These are phyloP conservation scores for Chloebia gouldiae DNA, from an alignment of 2,113 vertebrate species.

Conservation along the genomic window DNA sequence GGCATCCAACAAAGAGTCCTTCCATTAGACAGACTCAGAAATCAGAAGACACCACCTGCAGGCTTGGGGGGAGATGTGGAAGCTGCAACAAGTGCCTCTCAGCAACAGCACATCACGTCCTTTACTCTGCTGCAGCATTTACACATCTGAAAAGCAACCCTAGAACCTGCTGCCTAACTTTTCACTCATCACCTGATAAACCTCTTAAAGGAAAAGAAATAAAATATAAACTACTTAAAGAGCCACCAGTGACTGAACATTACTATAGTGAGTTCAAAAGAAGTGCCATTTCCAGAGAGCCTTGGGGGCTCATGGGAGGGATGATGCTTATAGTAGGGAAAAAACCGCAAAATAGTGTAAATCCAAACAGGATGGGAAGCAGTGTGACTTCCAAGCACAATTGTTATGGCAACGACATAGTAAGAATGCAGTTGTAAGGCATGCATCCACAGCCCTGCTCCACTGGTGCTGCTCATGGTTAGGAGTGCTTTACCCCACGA, in stretches of 20 bases:
- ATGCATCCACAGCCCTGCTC: not conserved
- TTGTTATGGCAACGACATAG: constrained; percentile 66
- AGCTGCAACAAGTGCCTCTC: not conserved
- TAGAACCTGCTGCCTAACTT: not conserved
- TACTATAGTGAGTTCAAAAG: not conserved
- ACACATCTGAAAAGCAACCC: not conserved
- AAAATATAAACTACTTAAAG: not conserved
- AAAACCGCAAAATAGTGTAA: constrained; percentile 1
- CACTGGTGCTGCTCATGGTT: not conserved
- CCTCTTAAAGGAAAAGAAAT: not conserved
- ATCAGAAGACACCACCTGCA: not conserved
- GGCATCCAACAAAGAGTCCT: not conserved
- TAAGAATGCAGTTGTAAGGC: constrained; percentile 20
- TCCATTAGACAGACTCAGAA: not conserved
- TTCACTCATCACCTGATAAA: not conserved
- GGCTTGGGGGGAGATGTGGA: not conserved
- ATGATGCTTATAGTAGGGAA: not conserved
- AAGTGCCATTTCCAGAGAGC: not conserved
- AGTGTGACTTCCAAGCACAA: constrained; percentile 36
- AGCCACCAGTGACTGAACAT: constrained; percentile 20
- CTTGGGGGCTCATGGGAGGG: constrained; percentile 23
- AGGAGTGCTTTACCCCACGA: not conserved
- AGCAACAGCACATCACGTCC: not conserved
- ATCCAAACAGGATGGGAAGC: constrained; percentile 59
- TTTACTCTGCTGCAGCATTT: not conserved